Evolutionary conservation across 92 coral and sea anemone genomes (phyloP).

Genomic region (Umimayanthus chanpuru): DNA sequence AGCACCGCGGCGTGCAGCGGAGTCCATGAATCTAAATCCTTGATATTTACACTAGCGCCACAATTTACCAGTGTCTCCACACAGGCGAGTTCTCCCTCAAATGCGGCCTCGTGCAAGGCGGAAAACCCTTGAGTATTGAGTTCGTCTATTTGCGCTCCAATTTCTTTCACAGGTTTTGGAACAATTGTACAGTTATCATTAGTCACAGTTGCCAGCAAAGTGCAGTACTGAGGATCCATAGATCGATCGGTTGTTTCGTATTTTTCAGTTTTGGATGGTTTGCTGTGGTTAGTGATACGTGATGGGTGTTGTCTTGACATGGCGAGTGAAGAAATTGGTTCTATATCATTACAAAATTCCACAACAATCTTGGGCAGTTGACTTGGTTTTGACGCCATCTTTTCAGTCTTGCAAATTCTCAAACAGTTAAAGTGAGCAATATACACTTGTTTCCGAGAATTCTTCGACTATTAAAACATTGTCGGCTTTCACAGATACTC

Average conservation of each 20-base stretch:
- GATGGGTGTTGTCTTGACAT: not conserved
- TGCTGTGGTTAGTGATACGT: too few species aligned
- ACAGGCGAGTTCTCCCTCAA: constrained; percentile 49
- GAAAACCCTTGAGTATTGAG: constrained; percentile 36
- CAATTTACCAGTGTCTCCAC: constrained; percentile 48
- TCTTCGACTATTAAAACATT: not conserved
- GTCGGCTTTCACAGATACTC: not conserved
- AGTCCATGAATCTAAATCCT: constrained; percentile 56
- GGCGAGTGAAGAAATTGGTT: not conserved
- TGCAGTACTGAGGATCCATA: not conserved
- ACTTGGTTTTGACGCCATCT: constrained; percentile 23
- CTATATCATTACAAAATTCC: constrained; percentile 5
- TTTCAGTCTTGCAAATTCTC: not conserved
- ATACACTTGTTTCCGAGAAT: not conserved
- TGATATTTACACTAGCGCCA: constrained; percentile 52
- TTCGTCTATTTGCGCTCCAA: constrained; percentile 41
- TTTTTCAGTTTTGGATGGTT: not conserved
- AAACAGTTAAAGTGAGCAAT: not conserved
- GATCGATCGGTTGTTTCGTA: not conserved
- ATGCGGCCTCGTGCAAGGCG: constrained; percentile 61
- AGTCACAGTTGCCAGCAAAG: constrained; percentile 36
- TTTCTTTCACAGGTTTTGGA: constrained; percentile 42
- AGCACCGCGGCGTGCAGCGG: constrained; percentile 60
- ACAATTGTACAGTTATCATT: constrained; percentile 29
- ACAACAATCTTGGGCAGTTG: constrained; percentile 36